phyloP scores from a whole-genome alignment of 1,140 invertebrate genomes.

The Pentalonia nigronervosa region DNA sequence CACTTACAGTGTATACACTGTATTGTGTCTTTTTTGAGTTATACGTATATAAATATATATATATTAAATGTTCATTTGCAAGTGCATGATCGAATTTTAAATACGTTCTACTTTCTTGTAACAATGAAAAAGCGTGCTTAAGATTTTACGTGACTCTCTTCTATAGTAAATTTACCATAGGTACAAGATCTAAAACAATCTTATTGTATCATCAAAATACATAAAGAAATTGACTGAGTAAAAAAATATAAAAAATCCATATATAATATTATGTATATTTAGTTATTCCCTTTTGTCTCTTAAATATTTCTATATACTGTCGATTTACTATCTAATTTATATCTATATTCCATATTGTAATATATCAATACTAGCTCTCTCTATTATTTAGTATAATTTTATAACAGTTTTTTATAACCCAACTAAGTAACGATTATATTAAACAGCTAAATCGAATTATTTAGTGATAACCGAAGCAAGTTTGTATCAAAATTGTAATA shows the following conservation, averaged over 20 bases:
- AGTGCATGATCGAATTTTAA: slow-evolving; percentile 23
- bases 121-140: slow-evolving; percentile 39
- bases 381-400: neutral
- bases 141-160: slow-evolving; percentile 16
- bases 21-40: slow-evolving; percentile 5
- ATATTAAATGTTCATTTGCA: slow-evolving; percentile 36
- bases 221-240: neutral
- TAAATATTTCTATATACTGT: neutral
- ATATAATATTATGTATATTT: too few species aligned
- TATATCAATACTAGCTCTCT: neutral
- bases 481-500: neutral
- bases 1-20: neutral
- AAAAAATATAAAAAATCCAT: neutral
- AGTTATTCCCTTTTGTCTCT: neutral
- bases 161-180: neutral
- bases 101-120: slow-evolving; percentile 30
- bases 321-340: neutral
- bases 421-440: neutral
- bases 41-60: neutral
- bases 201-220: neutral
- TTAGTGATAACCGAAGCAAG: neutral
- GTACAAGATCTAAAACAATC: neutral
- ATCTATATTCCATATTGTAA: neutral
- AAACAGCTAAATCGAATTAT: neutral
- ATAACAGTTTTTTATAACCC: neutral